Base-by-base conservation (phyloP, 2,797 vertebrate species). In the Phataginus tetradactyla region DNA sequence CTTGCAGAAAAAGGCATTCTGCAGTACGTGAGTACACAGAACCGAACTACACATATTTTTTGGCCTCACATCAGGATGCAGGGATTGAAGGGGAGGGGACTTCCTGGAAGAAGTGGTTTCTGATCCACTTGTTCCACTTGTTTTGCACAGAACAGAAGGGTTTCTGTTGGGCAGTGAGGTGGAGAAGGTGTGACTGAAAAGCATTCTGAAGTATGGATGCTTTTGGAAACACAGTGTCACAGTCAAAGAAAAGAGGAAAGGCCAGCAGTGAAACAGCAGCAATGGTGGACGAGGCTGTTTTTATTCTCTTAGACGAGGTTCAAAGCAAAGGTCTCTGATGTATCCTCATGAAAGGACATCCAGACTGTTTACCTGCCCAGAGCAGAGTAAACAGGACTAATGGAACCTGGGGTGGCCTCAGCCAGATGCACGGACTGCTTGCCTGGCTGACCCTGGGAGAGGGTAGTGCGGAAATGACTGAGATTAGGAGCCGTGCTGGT, bases 351-450 rank as follows among this genome's bases (percentile, higher is more conserved):
- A 93, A 59, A 91, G 66, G 79, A 90, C 81, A 91, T 80, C 68
- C 51, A 90, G 59, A 53, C 86, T 94, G 74, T 94, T 85, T 92
- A 81, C 71, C 93, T 55, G 20, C 75, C 71, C 37, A 34, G 57
- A 94, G 79, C 66, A 69, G 39, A 96, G 79, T 94, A 91, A 94
- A 91, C 66, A 97, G 92, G 93, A 89, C 59, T 68, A 34, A 17
- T 49, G 51, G 91, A 85, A 64, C 55, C 85, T 59, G 45, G 7
- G 1, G 37, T 72, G 53, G 72, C 79, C 80, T 93, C 79, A 20
- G 61, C 77, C 42, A 80, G 45, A 34, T 55, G 55, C n/a, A 45
- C 1, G 1, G 27, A 32, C 49, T 15, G 1, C 12, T 45, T 89
- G 85, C 14, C 93, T 45, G 45, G 42, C 86, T 96, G 92, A 75